phyloP scores from a whole-genome alignment of 2,888 invertebrate species.

The Lobophora halterata region DNA sequence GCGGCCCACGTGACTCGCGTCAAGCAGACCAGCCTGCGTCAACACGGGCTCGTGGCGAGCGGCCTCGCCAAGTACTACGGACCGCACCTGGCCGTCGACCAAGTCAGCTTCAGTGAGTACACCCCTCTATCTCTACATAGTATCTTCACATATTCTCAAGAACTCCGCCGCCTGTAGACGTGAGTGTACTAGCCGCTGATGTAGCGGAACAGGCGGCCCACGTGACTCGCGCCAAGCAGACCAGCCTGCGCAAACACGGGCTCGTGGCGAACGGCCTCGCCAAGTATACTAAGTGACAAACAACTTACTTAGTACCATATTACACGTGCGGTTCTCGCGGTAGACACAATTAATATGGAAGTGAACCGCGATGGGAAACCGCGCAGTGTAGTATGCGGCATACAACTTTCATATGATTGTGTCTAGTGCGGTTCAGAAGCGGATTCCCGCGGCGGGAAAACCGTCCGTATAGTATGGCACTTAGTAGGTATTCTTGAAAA shows the following conservation, averaged over 20 bases:
- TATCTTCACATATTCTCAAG: slow-evolving; percentile 47
- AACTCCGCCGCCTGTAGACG: slow-evolving; percentile 53
- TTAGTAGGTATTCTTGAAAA: too few species aligned
- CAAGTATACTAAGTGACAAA: too few species aligned
- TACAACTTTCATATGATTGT: too few species aligned
- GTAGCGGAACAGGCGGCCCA: slow-evolving; percentile 77
- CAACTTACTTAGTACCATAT: too few species aligned
- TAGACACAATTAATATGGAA: too few species aligned
- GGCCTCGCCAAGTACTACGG: slow-evolving; percentile 89
- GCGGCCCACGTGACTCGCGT: slow-evolving; percentile 66
- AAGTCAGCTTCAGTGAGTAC: slow-evolving; percentile 81
- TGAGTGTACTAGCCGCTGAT: slow-evolving; percentile 73
- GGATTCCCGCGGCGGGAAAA: too few species aligned
- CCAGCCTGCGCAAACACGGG: slow-evolving; percentile 62
- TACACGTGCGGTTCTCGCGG: too few species aligned
- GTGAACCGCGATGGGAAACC: too few species aligned
- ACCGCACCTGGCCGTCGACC: slow-evolving; percentile 88
- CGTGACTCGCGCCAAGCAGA: slow-evolving; percentile 55
- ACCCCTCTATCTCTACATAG: too few species aligned
- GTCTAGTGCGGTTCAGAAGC: too few species aligned
- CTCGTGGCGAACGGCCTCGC: slow-evolving; percentile 84
- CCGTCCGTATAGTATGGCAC: too few species aligned
- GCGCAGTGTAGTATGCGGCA: too few species aligned
- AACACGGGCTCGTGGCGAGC: slow-evolving; percentile 81
- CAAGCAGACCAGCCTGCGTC: slow-evolving; percentile 45